Evolutionary conservation across 2,113 vertebrate genomes (phyloP), one percentile per base, ranked within the genome.

Genomic region (Fregata magnificens): DNA sequence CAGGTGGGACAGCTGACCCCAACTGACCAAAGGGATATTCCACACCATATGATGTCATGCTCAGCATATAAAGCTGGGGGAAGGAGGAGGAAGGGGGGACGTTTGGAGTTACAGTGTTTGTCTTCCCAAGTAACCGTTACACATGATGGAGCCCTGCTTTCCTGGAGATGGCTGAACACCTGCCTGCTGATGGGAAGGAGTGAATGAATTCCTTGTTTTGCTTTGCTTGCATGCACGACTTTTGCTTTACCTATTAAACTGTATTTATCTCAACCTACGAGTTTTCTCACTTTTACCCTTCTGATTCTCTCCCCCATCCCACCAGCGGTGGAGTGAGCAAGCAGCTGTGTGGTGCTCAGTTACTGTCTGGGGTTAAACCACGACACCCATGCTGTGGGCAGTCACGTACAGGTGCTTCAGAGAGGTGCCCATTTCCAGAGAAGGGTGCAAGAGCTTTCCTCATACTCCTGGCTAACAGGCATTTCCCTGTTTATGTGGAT

Each of bases 181-280:
- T 59, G 56, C 56, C 56, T n/a, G 56, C 6, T 6, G 1, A 10
- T 59, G 34, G 56, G 34, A 59, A n/a, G 56, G 6, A 15, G 13
- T 15, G 56, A 59, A 24, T 10, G 34, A 10, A 59, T 59, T 59
- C 34, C 21, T 36, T 25, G 14, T 16, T 59, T 36, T 59, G 58
- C 21, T 24, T 36, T 36, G 58, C 58, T 25, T 59, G 21, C 3
- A 6, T 4, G 22, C 3, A 1, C 4, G 1, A 22, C 22, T 25
- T 25, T 36, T 59, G 22, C 34, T 59, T 36, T 59, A 6, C 34
- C 56, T 59, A 24, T 59, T 24, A 59, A 59, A 59, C 14, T 36
- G 34, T 25, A 21, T 25, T 25, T 36, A 36, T 36, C 34, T 59
- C 58, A 59, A 25, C 34, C 21, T 22, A 36, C 1, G 6, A 36